phyloP scores from a whole-genome alignment of 2,113 vertebrate genomes.

The Oryzias curvinotus region DNA sequence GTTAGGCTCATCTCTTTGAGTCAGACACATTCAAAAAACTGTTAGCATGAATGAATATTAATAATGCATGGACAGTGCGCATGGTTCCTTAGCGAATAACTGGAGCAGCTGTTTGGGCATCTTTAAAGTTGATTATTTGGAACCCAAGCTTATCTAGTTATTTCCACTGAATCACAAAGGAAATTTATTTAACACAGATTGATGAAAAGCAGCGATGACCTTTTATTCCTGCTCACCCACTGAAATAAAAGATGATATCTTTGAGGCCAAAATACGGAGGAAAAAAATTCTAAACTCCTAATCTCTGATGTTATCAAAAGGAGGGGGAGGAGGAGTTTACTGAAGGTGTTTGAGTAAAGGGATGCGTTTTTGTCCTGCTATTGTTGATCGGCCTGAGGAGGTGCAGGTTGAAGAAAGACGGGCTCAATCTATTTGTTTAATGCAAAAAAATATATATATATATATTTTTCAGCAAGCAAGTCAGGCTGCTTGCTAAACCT shows the following conservation, averaged over 20 bases:
- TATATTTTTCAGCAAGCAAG: too few relatives aligned
- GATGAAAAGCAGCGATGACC: constrained; percentile 41
- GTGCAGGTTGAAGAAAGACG: too few relatives aligned
- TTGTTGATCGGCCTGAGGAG: constrained; percentile 11
- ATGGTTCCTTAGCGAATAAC: constrained; percentile 24
- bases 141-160: constrained; percentile 32
- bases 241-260: constrained; percentile 27
- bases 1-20: constrained; percentile 43
- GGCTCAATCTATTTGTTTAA: too few relatives aligned
- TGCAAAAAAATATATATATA: too few relatives aligned
- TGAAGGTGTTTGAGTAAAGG: constrained; percentile 24
- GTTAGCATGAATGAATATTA: constrained; percentile 53
- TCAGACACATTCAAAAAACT: constrained; percentile 45
- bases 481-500: too few relatives aligned
- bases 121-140: constrained; percentile 15
- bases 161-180: constrained; percentile 34
- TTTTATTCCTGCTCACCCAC: constrained; percentile 49
- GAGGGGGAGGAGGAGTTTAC: constrained; percentile 11
- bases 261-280: constrained; percentile 23
- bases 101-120: constrained; percentile 30
- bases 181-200: constrained; percentile 32
- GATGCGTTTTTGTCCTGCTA: constrained; percentile 25
- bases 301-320: constrained; percentile 39
- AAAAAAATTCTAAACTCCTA: constrained; percentile 18
- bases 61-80: constrained; percentile 33